Conservation (phyloP, 2,888 invertebrate genomes). For the Thera britannica region DNA sequence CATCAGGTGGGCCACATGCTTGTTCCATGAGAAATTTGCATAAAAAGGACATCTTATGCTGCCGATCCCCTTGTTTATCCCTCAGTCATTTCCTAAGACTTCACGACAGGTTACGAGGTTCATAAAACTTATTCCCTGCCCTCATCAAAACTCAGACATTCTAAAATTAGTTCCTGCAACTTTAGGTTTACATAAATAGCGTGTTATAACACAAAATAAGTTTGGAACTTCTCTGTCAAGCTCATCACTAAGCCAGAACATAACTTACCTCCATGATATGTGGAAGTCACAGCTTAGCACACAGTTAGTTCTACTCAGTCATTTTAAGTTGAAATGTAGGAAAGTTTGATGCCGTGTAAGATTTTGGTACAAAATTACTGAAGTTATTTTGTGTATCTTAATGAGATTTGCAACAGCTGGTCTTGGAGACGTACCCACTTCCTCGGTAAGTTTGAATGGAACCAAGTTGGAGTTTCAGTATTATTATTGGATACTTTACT, state of each 20-base stretch:
- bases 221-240: conserved; percentile 10
- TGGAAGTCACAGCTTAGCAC: conserved; percentile 13
- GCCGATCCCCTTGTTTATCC: too few relatives aligned
- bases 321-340: conserved; percentile 31
- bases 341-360: conserved; percentile 25
- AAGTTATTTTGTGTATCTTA: conserved; percentile 33
- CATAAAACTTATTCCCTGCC: too few relatives aligned
- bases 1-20: too few relatives aligned
- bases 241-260: conserved; percentile 24
- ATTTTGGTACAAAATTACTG: conserved; percentile 25
- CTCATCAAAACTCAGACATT: conserved; percentile 4
- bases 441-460: neutral
- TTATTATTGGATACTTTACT: too few relatives aligned
- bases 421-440: neutral
- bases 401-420: conserved; percentile 25
- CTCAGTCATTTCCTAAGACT: too few relatives aligned
- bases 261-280: conserved; percentile 27
- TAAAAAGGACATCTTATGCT: too few relatives aligned
- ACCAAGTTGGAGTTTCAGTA: too few relatives aligned
- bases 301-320: conserved; percentile 11
- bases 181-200: conserved; percentile 14
- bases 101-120: too few relatives aligned
- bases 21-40: too few relatives aligned
- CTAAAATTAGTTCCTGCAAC: conserved; percentile 8
- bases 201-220: conserved; percentile 13